Evolutionary conservation across 2,888 invertebrate species (phyloP).

Genomic region (Anarsia innoxiella): DNA sequence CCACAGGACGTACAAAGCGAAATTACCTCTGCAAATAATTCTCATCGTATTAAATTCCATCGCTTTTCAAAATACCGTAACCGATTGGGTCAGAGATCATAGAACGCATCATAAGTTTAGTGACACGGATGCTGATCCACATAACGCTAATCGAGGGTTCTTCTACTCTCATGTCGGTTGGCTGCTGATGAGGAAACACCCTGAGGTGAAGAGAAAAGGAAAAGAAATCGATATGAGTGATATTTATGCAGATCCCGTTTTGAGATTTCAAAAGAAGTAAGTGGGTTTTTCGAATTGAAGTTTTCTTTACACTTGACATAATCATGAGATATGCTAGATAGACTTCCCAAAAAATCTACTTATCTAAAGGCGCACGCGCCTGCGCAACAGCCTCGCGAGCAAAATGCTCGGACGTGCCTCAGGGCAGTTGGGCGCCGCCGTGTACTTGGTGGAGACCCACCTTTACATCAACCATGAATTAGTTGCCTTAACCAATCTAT

Average conservation of each 20-base stretch:
- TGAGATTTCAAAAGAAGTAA: constrained; percentile 80
- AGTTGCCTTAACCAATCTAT: too few species aligned
- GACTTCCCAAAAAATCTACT: background rate
- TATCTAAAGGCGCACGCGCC: background rate
- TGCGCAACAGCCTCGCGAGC: background rate
- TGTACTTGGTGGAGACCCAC: too few species aligned
- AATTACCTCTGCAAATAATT: constrained; percentile 24
- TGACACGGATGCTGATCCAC: too few species aligned
- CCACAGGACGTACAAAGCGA: constrained; percentile 29
- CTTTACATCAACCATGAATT: too few species aligned
- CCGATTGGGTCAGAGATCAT: constrained; percentile 75
- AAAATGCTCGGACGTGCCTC: background rate
- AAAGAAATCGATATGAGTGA: constrained; percentile 80
- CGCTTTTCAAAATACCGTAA: constrained; percentile 59
- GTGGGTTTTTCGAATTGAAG: background rate
- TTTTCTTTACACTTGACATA: background rate
- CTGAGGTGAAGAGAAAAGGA: constrained; percentile 80
- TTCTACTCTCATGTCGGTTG: constrained; percentile 89
- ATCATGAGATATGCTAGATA: background rate
- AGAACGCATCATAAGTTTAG: constrained; percentile 82
- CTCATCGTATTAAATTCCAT: constrained; percentile 27
- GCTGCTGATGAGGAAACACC: constrained; percentile 83
- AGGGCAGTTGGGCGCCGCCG: too few species aligned
- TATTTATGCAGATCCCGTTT: constrained; percentile 78
- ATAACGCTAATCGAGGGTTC: constrained; percentile 83